Evolutionary conservation across 2,797 vertebrate genomes (phyloP), one percentile per base, ranked within the genome.

Genomic region (Pampus argenteus): DNA sequence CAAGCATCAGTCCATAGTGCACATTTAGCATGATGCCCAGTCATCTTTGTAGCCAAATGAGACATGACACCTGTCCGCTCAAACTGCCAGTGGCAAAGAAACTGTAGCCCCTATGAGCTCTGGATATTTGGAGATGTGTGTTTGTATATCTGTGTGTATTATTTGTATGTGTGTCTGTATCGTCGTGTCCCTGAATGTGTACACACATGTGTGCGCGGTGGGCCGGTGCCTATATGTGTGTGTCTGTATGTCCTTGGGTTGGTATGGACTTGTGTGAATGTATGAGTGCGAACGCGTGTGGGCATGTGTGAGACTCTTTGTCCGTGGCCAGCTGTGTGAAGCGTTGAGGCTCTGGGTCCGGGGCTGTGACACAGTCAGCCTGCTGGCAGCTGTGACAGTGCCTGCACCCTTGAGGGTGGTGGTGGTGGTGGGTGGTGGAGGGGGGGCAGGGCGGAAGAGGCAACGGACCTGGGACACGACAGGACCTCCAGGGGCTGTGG

Each of bases 381-480:
- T 85, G 76, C 86, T 89, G 89, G 90, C 89, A 88, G 91, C 84
- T 86, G 83, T 90, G 88, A 85, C 86, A 88, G 79, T 29, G 59
- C 79, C 58, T 55, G 34, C 56, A 22, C 78, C 81, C 83, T 81
- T 47, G 44, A 73, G 88, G 80, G 70, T 36, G 76, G 65, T 64
- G 72, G n/a, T n/a, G n/a, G n/a, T n/a, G 26, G 81, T 75, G 77
- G 58, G 63, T 20, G 31, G 47, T 9, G 48, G 49, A 26, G 23
- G 20, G 54, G 47, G 34, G 58, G 49, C 6, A 18, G 63, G 60
- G 59, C 8, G 40, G 56, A 55, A 49, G 29, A 78, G 81, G 56
- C 76, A 76, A 80, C 86, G 26, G 81, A 95, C 96, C 95, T 96
- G 95, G 6, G 95, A 95, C 54, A 96, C 90, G 38, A 95, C 82